phyloP scores from a whole-genome alignment of 2,113 vertebrate species.

The Balaeniceps rex region DNA sequence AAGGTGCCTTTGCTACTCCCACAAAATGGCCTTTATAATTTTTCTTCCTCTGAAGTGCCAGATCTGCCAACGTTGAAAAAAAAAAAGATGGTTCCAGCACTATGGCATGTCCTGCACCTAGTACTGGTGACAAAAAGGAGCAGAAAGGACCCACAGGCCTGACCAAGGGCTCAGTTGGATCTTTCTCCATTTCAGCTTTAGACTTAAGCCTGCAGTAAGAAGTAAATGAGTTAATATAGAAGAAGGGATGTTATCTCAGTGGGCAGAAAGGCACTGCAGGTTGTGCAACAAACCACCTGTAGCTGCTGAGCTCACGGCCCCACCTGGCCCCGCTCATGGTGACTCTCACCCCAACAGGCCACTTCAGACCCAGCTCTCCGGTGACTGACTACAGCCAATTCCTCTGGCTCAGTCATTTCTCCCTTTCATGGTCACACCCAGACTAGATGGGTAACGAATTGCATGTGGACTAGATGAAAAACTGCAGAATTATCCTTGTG shows the following conservation, averaged over 20 bases:
- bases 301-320: background rate
- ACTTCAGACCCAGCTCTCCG: background rate
- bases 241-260: background rate
- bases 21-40: background rate
- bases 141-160: background rate
- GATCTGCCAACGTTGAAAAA: background rate
- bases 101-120: rapidly evolving
- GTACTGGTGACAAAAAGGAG: background rate
- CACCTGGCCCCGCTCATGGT: background rate
- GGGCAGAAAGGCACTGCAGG: background rate
- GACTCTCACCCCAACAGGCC: background rate
- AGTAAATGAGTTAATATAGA: background rate
- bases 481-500: background rate
- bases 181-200: background rate
- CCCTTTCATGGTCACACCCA: background rate
- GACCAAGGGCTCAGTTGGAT: background rate
- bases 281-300: background rate
- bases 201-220: background rate
- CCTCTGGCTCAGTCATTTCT: background rate
- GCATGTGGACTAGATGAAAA: background rate
- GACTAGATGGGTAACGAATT: background rate
- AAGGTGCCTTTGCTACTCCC: background rate
- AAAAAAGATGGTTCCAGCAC: background rate
- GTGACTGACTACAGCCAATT: background rate
- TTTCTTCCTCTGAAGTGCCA: background rate